phyloP scores from a whole-genome alignment of 2,113 vertebrate species.

The Clarias macrocephalus region DNA sequence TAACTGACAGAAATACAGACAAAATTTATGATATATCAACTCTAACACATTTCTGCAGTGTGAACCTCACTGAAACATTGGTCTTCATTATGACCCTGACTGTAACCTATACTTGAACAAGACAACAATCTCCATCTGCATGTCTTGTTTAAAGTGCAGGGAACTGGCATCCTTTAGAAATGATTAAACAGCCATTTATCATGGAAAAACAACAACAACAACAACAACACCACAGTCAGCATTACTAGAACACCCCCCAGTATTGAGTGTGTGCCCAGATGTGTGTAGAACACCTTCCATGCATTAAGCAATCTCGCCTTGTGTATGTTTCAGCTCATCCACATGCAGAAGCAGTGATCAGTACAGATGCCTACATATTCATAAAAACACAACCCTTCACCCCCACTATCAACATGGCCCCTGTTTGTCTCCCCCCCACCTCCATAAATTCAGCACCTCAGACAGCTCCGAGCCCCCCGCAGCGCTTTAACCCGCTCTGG shows the following conservation, averaged over 20 bases:
- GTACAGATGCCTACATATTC: background rate
- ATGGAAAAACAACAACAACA: background rate
- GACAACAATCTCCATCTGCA: background rate
- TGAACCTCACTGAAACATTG: background rate
- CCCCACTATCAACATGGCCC: background rate
- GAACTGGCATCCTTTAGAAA: background rate
- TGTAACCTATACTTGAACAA: background rate
- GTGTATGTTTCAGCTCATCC: background rate
- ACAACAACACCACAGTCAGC: background rate
- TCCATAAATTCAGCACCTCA: constrained; percentile 14
- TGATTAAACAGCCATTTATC: background rate
- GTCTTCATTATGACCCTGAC: background rate
- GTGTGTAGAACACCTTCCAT: background rate
- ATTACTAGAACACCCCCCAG: background rate
- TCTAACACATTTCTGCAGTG: background rate
- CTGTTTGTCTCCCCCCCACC: background rate
- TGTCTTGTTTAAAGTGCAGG: background rate
- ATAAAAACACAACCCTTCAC: background rate
- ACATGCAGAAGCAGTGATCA: background rate
- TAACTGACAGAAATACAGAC: background rate
- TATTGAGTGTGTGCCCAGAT: background rate
- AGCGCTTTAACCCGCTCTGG: background rate
- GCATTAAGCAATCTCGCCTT: background rate
- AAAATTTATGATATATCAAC: background rate
- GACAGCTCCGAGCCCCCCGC: constrained; percentile 23